Conservation (phyloP, 1,140 invertebrate genomes). For the Sinella curviseta region DNA sequence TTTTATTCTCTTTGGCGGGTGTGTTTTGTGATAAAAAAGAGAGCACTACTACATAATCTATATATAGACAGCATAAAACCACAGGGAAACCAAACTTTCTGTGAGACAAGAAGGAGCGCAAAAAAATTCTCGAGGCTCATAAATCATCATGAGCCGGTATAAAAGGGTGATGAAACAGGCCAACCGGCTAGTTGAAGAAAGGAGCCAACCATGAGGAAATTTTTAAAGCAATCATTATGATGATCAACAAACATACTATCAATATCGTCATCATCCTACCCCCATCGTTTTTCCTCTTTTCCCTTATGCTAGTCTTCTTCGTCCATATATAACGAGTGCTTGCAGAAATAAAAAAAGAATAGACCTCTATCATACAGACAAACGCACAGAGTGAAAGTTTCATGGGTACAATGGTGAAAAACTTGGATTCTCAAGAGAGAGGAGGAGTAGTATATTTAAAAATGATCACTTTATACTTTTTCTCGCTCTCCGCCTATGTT, state of each 20-base stretch:
- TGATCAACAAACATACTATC: conserved; percentile 1
- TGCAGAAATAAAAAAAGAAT: too few species aligned
- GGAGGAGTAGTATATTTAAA: too few species aligned
- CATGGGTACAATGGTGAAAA: too few species aligned
- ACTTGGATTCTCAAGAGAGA: too few species aligned
- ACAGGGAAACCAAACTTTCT: neutral
- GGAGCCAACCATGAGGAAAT: conserved; percentile 7
- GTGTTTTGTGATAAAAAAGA: too few species aligned
- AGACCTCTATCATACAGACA: too few species aligned
- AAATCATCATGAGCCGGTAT: conserved; percentile 21
- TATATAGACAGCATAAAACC: neutral
- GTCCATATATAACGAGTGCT: too few species aligned
- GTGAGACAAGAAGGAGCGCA: neutral
- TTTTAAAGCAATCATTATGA: conserved; percentile 22
- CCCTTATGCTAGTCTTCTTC: neutral
- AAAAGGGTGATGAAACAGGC: conserved; percentile 4
- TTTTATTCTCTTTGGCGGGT: neutral
- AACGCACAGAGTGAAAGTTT: too few species aligned
- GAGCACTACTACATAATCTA: neutral
- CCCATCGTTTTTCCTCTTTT: neutral
- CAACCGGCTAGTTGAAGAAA: neutral
- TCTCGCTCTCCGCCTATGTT: too few species aligned
- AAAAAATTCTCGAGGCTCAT: neutral
- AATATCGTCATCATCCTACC: neutral
- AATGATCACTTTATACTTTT: too few species aligned